Base-by-base conservation (phyloP, 53 echinoderm and acorn worm species). In the Paracentrotus lividus region DNA sequence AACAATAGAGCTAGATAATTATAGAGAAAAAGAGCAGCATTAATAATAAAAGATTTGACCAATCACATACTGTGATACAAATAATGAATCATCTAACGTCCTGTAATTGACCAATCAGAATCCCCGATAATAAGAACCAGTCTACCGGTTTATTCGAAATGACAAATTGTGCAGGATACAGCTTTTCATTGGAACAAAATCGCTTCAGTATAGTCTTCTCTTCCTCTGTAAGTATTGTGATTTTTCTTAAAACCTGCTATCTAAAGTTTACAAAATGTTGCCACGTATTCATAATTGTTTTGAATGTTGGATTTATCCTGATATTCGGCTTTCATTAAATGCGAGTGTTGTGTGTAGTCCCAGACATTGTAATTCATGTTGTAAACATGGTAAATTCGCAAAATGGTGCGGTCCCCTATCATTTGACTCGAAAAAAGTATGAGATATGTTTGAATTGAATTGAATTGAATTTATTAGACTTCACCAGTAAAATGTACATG, bases 111-210 rank as follows among this genome's bases (percentile, higher is more conserved):
- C 72, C 72, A 72, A 72, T 72, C 72, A 40, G 20, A 72, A 72
- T 72, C 40, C 18, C 8, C 20, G 40, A 72, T 36, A 72, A 18
- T 2, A 10, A 40, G 21, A 36, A 38, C 8, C 31, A 29, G 27
- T 29, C 10, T 2, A 31, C 72, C 72, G 72, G 72, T 72, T 72
- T 38, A 40, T 72, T 72, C 40, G 72, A 72, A 72, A 72, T 72
- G 40, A 38, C 40, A n/a, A n/a, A n/a, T 72, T 72, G 72, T 16
- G 36, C 40, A 1, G 24, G 16, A 61, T 18, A n/a, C 8, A 16
- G 20, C 36, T 18, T 36, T 12, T 14, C 16, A 34, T 40, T 3
- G 38, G 21, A 40, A 72, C 31, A 18, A 72, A 72, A 72, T 21
- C 40, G 36, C 72, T 72, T 40, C 72, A 40, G 40, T 9, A 10